Evolutionary conservation across 2,113 vertebrate genomes (phyloP).

Genomic region (Onychostoma macrolepis): DNA sequence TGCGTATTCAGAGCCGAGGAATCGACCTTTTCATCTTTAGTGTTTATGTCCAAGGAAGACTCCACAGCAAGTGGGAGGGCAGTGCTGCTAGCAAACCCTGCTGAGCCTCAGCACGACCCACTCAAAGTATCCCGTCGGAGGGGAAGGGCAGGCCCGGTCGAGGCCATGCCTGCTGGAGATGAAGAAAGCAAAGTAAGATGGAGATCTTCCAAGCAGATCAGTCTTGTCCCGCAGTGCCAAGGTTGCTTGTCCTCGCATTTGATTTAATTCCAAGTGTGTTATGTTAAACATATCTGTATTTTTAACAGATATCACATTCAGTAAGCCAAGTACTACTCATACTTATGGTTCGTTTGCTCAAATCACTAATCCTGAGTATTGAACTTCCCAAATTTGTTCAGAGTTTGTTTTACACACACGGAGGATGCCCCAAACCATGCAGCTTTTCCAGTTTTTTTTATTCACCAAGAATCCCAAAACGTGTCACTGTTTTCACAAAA

Average conservation of each 20-base stretch:
- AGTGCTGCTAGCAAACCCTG: slow-evolving; percentile 1
- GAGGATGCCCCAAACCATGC: neutral
- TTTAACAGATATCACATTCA: neutral
- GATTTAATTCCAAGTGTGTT: neutral
- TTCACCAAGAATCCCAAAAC: too few relatives aligned
- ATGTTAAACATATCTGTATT: neutral
- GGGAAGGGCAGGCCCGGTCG: slow-evolving; percentile 18
- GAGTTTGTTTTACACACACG: neutral
- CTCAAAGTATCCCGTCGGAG: slow-evolving; percentile 39
- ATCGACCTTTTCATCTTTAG: slow-evolving; percentile 62
- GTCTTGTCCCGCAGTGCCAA: neutral
- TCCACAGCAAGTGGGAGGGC: slow-evolving; percentile 41
- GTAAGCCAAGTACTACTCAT: neutral
- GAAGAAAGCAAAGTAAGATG: neutral
- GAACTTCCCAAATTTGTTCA: neutral
- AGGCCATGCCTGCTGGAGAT: neutral
- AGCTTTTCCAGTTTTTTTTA: too few relatives aligned
- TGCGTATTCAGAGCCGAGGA: slow-evolving; percentile 62
- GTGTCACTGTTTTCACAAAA: too few relatives aligned
- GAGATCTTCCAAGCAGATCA: neutral
- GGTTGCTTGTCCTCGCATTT: neutral
- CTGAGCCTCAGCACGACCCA: slow-evolving; percentile 41
- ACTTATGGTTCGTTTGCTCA: neutral
- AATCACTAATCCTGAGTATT: neutral
- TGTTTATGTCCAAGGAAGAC: slow-evolving; percentile 52